A percentile compares a stretch with the other conserved stretches of the same genome.
Evolutionary conservation across 2,113 vertebrate species (phyloP).

Genomic region (Psammodynastes pulverulentus): DNA sequence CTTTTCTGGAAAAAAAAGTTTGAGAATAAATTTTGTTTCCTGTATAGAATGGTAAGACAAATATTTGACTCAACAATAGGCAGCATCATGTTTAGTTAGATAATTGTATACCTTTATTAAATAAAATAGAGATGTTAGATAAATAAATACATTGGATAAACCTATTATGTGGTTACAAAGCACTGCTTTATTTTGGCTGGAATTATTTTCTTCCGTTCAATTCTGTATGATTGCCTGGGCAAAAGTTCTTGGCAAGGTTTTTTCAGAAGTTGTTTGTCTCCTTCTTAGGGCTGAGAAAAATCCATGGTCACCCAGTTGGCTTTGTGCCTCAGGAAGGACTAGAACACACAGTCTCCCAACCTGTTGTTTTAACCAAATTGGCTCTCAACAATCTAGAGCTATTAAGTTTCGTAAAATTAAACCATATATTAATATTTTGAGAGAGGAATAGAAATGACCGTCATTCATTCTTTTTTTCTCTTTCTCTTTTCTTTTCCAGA

Average conservation of each 20-base stretch:
- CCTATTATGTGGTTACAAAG: not conserved
- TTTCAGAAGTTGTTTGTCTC: not conserved
- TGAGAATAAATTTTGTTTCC: not conserved
- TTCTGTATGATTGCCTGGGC: not conserved
- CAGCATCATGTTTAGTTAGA: not conserved
- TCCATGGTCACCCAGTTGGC: not conserved
- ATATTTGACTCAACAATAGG: not conserved
- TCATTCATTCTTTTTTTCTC: not conserved
- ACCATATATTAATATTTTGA: not conserved
- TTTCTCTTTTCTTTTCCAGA: not conserved
- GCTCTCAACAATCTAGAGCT: not conserved
- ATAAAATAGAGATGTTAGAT: not conserved
- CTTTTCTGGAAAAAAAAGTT: not conserved
- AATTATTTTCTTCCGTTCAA: not conserved
- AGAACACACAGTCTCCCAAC: not conserved
- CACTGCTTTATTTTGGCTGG: not conserved
- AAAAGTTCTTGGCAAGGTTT: not conserved
- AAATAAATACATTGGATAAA: not conserved
- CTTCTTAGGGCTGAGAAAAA: not conserved
- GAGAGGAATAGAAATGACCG: not conserved
- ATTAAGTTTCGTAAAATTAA: not conserved
- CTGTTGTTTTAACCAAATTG: not conserved
- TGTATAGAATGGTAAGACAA: not conserved
- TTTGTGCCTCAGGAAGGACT: not conserved
- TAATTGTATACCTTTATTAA: not conserved